Percentiles rank a stretch among this genome's conserved stretches.
These are phyloP conservation scores for Maconellicoccus hirsutus DNA, from an alignment of 1,140 invertebrate species.

Conservation along the genomic window DNA sequence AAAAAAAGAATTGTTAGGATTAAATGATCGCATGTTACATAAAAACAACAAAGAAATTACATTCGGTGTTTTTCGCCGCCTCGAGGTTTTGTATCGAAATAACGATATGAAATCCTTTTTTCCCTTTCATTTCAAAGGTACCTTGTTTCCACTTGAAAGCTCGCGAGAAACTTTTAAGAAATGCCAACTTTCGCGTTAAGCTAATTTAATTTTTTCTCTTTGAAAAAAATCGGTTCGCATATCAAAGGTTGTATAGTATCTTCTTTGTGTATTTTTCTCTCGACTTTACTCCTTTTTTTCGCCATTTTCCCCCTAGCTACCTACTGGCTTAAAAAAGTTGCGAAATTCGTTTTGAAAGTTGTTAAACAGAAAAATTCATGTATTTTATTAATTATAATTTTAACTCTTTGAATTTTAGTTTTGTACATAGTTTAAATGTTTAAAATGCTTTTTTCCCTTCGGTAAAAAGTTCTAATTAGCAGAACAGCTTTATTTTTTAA, in stretches of 20 bases:
- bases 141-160: not conserved
- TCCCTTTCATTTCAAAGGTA: not conserved
- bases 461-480: not conserved
- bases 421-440: slow-evolving; percentile 1
- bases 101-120: not conserved
- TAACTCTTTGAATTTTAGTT: not conserved
- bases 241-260: not conserved
- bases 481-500: not conserved
- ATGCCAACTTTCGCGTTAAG: not conserved
- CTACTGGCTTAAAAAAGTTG: not conserved
- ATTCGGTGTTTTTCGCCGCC: not conserved
- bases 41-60: slow-evolving; percentile 9
- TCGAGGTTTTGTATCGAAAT: not conserved
- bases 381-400: slow-evolving; percentile 10
- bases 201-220: slow-evolving; percentile 6
- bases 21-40: slow-evolving; percentile 9
- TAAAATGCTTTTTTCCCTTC: not conserved
- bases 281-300: not conserved
- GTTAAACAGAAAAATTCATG: not conserved
- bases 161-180: not conserved
- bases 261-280: not conserved
- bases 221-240: not conserved
- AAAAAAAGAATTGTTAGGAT: not conserved
- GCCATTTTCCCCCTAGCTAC: not conserved
- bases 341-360: not conserved